Percentiles rank a stretch among this genome's conserved stretches.
Conservation (phyloP, 2,113 vertebrate genomes). For the Callocephalon fimbriatum region DNA sequence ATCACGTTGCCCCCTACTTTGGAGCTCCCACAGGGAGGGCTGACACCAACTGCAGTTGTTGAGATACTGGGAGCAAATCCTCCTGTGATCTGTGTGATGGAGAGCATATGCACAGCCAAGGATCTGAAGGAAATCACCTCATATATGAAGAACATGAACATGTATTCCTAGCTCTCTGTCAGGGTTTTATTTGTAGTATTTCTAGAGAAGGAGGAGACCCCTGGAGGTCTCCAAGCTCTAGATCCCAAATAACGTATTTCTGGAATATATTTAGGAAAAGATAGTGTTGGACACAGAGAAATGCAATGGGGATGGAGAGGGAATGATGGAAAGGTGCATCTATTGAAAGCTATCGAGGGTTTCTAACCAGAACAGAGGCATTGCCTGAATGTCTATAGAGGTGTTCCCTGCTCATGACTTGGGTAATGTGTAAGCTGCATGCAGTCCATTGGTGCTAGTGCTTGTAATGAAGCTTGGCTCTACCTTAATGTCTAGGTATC, state of each 20-base stretch:
- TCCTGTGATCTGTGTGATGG: not conserved
- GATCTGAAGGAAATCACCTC: not conserved
- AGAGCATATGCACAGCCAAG: not conserved
- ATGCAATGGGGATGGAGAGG: not conserved
- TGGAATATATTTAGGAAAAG: not conserved
- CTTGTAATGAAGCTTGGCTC: not conserved
- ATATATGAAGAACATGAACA: not conserved
- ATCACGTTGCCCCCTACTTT: rapidly evolving
- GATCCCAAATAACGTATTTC: not conserved
- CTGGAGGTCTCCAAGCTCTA: not conserved
- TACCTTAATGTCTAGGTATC: not conserved
- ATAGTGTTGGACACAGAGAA: not conserved
- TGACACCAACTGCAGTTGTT: not conserved
- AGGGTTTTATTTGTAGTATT: not conserved
- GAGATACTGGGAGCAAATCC: not conserved
- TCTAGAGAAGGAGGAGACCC: not conserved
- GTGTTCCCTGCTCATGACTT: not conserved
- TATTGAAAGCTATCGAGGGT: not conserved
- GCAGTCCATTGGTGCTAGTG: rapidly evolving
- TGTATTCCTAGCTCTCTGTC: not conserved
- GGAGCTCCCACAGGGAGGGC: not conserved
- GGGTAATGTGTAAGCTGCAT: not conserved
- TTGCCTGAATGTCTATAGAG: not conserved
- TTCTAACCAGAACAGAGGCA: not conserved
- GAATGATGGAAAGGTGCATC: not conserved